Evolutionary conservation across 2,888 invertebrate genomes (phyloP).

Genomic region (Archaeoteleia sp.): DNA sequence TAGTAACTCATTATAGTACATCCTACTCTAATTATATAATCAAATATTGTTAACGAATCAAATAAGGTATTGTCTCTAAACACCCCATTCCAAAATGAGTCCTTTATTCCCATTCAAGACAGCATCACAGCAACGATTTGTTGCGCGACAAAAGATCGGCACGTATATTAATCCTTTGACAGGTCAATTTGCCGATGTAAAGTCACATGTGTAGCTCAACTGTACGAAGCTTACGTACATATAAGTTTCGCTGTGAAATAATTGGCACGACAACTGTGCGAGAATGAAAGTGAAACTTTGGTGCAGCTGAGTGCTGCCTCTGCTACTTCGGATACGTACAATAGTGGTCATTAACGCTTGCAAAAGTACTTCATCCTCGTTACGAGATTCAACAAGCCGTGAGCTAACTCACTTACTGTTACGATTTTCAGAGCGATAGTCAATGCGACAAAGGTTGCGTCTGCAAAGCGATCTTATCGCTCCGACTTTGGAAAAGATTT

Average conservation of each 20-base stretch:
- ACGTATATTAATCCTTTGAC: too few species aligned
- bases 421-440: constrained; percentile 45
- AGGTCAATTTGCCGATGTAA: too few species aligned
- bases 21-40: too few species aligned
- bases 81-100: too few species aligned
- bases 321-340: constrained; percentile 19
- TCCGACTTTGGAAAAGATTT: constrained; percentile 1
- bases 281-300: constrained; percentile 23
- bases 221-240: too few species aligned
- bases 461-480: constrained; percentile 13
- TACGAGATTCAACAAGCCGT: constrained; percentile 50
- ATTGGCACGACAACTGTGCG: constrained; percentile 14
- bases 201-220: too few species aligned
- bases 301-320: constrained; percentile 17
- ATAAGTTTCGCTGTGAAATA: background rate
- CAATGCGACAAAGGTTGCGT: constrained; percentile 20
- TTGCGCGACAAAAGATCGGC: too few species aligned
- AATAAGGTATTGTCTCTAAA: too few species aligned
- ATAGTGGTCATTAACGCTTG: constrained; percentile 36
- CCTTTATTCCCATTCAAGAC: too few species aligned
- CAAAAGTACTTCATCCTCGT: constrained; percentile 46
- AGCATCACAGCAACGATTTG: too few species aligned
- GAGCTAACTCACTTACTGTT: constrained; percentile 43
- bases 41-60: too few species aligned
- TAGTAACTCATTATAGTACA: too few species aligned